Conservation (phyloP, 37 sponge, comb jelly and placozoan genomes). For the Cladorhizidae sp. region DNA sequence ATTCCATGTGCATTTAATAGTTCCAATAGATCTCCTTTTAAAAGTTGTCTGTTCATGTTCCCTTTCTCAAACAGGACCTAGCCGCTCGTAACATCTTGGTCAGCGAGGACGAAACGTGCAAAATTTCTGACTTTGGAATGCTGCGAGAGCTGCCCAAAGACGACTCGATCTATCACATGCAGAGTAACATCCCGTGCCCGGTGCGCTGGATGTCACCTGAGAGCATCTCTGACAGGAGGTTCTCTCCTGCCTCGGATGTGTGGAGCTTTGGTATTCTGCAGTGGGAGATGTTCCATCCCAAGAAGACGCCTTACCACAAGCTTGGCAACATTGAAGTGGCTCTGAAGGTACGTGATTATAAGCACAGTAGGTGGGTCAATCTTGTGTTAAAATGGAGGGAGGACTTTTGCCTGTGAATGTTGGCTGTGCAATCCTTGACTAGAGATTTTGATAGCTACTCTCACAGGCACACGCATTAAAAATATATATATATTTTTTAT, state of each 20-base stretch:
- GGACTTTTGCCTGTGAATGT: too few relatives aligned
- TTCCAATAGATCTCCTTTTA: too few relatives aligned
- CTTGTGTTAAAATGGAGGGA: too few relatives aligned
- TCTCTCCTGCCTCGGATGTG: constrained; percentile 75
- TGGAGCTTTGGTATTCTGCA: constrained; percentile 74
- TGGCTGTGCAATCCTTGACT: too few relatives aligned
- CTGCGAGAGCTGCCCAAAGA: constrained; percentile 62
- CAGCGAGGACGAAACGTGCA: constrained; percentile 67
- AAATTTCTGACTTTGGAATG: constrained; percentile 89
- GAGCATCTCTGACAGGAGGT: constrained; percentile 27
- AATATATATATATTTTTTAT: too few relatives aligned
- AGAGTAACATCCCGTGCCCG: constrained; percentile 37
- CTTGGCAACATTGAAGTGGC: constrained; percentile 41
- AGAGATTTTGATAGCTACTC: too few relatives aligned
- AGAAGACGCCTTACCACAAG: constrained; percentile 21
- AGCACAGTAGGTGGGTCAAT: too few relatives aligned
- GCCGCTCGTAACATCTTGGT: constrained; percentile 86
- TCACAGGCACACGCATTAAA: too few relatives aligned
- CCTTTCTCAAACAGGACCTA: constrained; percentile 61
- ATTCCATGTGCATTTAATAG: too few relatives aligned
- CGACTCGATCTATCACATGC: constrained; percentile 32
- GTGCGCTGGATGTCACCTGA: constrained; percentile 80
- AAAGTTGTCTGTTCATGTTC: neutral
- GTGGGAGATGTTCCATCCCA: constrained; percentile 77
- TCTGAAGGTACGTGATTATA: neutral